Base-by-base conservation (phyloP, 2,888 invertebrate genomes). In the Bugula neritina region DNA sequence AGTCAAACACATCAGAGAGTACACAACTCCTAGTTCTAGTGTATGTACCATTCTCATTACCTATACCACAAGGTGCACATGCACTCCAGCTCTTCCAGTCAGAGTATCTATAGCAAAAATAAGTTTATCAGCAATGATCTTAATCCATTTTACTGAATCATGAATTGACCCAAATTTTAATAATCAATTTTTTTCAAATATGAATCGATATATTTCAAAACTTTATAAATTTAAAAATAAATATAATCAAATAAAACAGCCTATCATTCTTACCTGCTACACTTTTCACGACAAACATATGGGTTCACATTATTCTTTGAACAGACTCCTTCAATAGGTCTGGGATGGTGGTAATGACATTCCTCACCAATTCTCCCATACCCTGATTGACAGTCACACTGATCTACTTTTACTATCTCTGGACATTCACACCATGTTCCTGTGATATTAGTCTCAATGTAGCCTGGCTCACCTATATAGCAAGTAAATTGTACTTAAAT, bases 361-460 rank as follows among this genome's bases (percentile, higher is more conserved):
- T 63, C 63, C 10, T 63, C 21, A 25, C 63, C 63, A 29, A 27
- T 27, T 63, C 63, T 63, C 31, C 63, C 63, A 34, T 63, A 63
- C 31, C 27, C 31, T 21, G 21, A 63, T 21, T 63, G 27, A n/a
- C 63, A 63, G n/a, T 63, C 63, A 63, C 63, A 63, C n/a, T 63
- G 25, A 5, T 25, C 31, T 10, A 63, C 63, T 13, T 63, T 10
- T 31, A 25, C 27, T 34, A 25, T 63, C 10, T 63, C 13, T 31
- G 63, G 63, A 27, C 63, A 63, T 5, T 2, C n/a, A 63, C 63
- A 63, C 2, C 31, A 1, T 34, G 13, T 34, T 13, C 31, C 34
- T 25, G 63, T 63, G 31, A 63, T n/a, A 27, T 63, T 34, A n/a
- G 17, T 63, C 31, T 63, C 29, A 10, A 63, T 34, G 3, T 31